Conservation (phyloP, 2,888 invertebrate genomes). For the Sphaerophoria rueppellii region DNA sequence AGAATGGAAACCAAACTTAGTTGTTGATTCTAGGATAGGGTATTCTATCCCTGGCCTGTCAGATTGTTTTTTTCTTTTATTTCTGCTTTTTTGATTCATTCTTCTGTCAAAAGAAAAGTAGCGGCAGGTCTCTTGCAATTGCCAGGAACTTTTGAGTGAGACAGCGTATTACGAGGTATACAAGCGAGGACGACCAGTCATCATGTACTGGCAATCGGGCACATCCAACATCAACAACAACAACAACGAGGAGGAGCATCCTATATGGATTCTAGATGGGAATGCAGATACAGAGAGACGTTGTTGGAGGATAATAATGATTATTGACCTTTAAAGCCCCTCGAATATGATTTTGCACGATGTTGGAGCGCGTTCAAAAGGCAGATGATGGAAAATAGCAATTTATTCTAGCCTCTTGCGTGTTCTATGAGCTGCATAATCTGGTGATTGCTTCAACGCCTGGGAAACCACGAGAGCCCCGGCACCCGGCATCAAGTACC, state of each 20-base stretch:
- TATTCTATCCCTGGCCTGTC: constrained; percentile 44
- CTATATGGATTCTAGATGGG: constrained; percentile 64
- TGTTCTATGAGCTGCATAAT: constrained; percentile 58
- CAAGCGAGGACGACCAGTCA: not conserved
- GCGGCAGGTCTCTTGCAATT: constrained; percentile 36
- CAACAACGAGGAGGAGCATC: constrained; percentile 45
- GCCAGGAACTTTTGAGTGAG: constrained; percentile 4
- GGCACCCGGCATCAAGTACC: constrained; percentile 14
- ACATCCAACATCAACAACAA: constrained; percentile 39
- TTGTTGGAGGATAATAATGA: constrained; percentile 64
- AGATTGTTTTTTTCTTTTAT: constrained; percentile 7
- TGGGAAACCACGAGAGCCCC: constrained; percentile 30
- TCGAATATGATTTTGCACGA: constrained; percentile 55
- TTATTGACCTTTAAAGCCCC: constrained; percentile 67
- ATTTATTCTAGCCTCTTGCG: constrained; percentile 69
- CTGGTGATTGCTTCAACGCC: constrained; percentile 59
- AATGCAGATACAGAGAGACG: constrained; percentile 57
- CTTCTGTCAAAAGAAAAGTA: constrained; percentile 57
- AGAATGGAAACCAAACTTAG: constrained; percentile 61
- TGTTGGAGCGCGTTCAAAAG: constrained; percentile 40
- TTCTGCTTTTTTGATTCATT: not conserved
- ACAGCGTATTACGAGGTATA: not conserved
- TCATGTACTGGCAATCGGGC: constrained; percentile 20
- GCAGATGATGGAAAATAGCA: constrained; percentile 62
- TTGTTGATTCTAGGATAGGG: constrained; percentile 39